Evolutionary conservation across 2,888 invertebrate species (phyloP), one percentile per base, ranked within the genome.

Genomic region (Drosophila mercatorum): DNA sequence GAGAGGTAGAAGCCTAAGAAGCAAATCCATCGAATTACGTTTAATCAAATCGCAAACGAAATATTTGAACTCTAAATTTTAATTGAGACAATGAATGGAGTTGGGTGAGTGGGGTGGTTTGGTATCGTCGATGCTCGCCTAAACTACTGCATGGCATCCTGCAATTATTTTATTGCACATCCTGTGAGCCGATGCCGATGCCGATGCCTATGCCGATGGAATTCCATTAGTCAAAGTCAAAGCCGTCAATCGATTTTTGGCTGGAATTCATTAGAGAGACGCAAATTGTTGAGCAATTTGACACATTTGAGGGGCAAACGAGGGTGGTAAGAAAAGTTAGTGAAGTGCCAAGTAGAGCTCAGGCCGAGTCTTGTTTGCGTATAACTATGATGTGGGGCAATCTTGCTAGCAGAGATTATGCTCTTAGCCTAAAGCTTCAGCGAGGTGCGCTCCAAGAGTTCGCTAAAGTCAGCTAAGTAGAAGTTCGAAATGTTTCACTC

Each of bases 211-310:
- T 17, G 73, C 60, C 62, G 60, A 71, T 71, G 68, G 68, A 82
- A 84, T 84, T 84, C 80, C 80, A 84, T 83, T 84, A 80, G 84
- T 82, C 82, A 80, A 84, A 83, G 84, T 83, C 83, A 72, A 73
- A 78, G 72, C 63, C 74, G 47, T 31, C 63, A 70, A 81, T 82
- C 84, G 84, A 84, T 83, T 82, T 78, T 82, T 60, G 56, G 61
- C 57, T 55, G 44, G 67, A 84, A 84, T 78, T 76, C 78, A 73
- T 80, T 82, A 71, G 60, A 67, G 58, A 47, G 40, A 66, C 56
- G 64, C 74, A 77, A 77, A 70, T 78, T 76, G 71, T 66, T 74
- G 53, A 69, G 65, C 70, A 68, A 81, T 81, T 83, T 81, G 78
- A 71, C 75, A 82, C 63, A 81, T 77, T 81, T 68, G 53, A 59